phyloP scores from a whole-genome alignment of 2,113 vertebrate genomes.

The Amphiprion percula region DNA sequence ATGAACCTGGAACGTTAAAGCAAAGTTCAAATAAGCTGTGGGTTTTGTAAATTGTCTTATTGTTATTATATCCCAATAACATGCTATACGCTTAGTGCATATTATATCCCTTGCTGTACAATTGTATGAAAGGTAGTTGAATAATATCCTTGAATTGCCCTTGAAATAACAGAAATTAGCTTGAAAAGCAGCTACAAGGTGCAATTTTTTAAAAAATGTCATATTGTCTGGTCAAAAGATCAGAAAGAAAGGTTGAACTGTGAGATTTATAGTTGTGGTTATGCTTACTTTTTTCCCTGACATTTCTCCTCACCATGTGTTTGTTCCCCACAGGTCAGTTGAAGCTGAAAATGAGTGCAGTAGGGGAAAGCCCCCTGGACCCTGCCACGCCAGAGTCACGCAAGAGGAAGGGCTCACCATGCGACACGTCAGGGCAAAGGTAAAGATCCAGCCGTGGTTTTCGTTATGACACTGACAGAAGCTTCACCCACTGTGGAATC shows the following conservation, averaged over 20 bases:
- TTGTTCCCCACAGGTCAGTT: conserved; percentile 84
- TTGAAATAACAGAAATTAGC: background rate
- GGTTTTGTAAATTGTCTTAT: too few relatives aligned
- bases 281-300: background rate
- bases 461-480: background rate
- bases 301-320: background rate
- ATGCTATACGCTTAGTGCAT: too few relatives aligned
- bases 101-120: too few relatives aligned
- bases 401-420: conserved; percentile 94
- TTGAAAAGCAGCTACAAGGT: too few relatives aligned
- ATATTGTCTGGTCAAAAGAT: background rate
- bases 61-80: too few relatives aligned
- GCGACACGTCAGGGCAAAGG: conserved; percentile 93
- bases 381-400: conserved; percentile 90
- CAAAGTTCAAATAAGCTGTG: too few relatives aligned
- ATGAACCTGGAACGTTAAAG: background rate
- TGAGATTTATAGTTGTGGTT: background rate
- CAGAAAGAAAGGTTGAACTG: background rate
- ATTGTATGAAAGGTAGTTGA: too few relatives aligned
- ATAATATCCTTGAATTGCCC: too few relatives aligned
- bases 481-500: background rate
- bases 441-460: conserved; percentile 53
- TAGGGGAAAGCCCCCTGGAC: conserved; percentile 93
- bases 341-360: conserved; percentile 94
- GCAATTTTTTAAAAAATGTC: too few relatives aligned